These are phyloP conservation scores for Galeopterus variegatus DNA, from an alignment of 2,113 vertebrate species.

Conservation along the genomic window DNA sequence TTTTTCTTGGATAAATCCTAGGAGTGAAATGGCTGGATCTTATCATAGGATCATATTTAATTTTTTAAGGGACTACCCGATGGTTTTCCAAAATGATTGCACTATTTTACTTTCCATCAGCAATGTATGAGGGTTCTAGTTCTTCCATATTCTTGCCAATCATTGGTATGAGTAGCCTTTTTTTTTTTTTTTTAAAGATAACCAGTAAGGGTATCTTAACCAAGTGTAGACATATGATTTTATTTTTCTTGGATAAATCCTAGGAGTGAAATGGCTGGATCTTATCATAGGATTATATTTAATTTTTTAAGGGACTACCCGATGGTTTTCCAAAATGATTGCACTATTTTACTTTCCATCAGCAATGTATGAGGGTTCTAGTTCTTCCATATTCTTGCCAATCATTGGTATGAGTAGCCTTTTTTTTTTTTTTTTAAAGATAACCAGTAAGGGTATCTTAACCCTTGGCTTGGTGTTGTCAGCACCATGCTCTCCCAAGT, in stretches of 20 bases:
- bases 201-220: too few relatives aligned
- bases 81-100: not conserved
- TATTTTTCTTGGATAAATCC: not conserved
- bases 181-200: too few relatives aligned
- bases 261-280: not conserved
- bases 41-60: not conserved
- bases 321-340: not conserved
- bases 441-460: too few relatives aligned
- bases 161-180: not conserved
- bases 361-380: not conserved
- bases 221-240: not conserved
- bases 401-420: not conserved
- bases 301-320: not conserved
- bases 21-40: not conserved
- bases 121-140: not conserved
- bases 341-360: not conserved
- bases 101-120: not conserved
- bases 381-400: not conserved
- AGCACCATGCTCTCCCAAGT: too few relatives aligned
- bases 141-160: not conserved
- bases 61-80: not conserved
- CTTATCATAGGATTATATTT: not conserved
- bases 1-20: not conserved
- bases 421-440: not conserved
- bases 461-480: too few relatives aligned